Conservation (phyloP, 1,140 invertebrate species). For the Chrysopa pallens region DNA sequence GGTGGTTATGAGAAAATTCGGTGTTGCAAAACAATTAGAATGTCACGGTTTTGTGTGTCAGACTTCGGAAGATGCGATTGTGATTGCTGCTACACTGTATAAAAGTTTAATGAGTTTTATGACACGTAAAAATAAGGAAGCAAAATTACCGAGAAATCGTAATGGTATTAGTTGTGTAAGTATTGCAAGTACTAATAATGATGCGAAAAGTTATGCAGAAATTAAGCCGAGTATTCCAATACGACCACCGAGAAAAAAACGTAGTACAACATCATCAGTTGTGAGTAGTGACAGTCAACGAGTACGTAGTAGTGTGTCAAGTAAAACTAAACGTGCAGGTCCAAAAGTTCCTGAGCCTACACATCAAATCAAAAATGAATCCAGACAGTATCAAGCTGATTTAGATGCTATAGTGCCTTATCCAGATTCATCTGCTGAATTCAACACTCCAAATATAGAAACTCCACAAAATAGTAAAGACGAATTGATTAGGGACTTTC, state of each 20-base stretch:
- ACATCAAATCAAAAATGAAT: not conserved
- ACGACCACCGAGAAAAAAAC: constrained; percentile 35
- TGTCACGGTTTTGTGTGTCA: constrained; percentile 84
- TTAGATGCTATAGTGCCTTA: not conserved
- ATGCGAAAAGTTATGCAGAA: constrained; percentile 9
- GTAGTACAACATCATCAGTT: constrained; percentile 33
- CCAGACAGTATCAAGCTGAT: not conserved
- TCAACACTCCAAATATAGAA: not conserved
- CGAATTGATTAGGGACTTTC: not conserved
- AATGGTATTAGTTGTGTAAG: constrained; percentile 54
- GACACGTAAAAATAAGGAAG: constrained; percentile 31
- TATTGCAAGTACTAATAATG: constrained; percentile 30
- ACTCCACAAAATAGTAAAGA: not conserved
- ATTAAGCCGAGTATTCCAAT: constrained; percentile 23
- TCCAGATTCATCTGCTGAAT: not conserved
- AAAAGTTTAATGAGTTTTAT: constrained; percentile 69
- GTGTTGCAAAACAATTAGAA: constrained; percentile 58
- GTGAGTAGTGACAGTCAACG: constrained; percentile 36
- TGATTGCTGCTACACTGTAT: constrained; percentile 76
- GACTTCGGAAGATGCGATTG: constrained; percentile 71
- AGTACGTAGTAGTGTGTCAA: constrained; percentile 20
- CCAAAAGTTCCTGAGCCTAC: constrained; percentile 21
- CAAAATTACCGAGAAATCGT: constrained; percentile 32
- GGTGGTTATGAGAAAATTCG: constrained; percentile 70
- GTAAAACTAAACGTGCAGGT: constrained; percentile 17